These are phyloP conservation scores for Drosophila algonquin DNA, from an alignment of 2,888 invertebrate genomes.

Conservation along the genomic window DNA sequence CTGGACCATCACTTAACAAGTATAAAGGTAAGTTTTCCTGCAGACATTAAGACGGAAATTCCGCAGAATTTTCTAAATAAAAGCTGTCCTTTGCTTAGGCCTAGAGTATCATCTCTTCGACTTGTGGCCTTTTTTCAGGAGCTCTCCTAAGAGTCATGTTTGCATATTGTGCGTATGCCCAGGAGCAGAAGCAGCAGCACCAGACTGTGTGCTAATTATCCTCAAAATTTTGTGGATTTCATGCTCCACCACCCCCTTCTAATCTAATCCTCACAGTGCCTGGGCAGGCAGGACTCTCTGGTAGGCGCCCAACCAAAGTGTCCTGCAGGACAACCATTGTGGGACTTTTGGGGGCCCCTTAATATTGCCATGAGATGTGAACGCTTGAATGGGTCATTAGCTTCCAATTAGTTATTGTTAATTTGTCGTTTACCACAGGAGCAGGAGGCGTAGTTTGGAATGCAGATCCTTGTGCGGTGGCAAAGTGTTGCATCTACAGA, in stretches of 20 bases:
- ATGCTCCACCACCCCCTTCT: conserved; percentile 3
- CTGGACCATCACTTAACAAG: too few species aligned
- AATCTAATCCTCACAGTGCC: background rate
- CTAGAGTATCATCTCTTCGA: background rate
- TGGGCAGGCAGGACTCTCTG: background rate
- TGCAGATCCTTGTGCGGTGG: conserved; percentile 20
- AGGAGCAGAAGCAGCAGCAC: conserved; percentile 11
- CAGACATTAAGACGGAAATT: background rate
- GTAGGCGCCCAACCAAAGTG: conserved; percentile 56
- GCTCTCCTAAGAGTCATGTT: conserved; percentile 24
- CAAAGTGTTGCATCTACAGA: conserved; percentile 27
- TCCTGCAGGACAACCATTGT: conserved; percentile 13
- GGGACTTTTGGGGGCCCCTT: conserved; percentile 15
- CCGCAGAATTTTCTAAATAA: background rate
- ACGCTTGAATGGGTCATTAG: conserved; percentile 63
- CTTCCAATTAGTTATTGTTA: conserved; percentile 74
- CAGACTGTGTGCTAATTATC: conserved; percentile 64
- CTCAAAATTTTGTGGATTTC: conserved; percentile 45
- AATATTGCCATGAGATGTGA: conserved; percentile 32
- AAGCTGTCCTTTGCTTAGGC: rapidly evolving
- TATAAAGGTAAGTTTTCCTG: background rate
- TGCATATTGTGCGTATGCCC: conserved; percentile 21
- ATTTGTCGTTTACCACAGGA: conserved; percentile 57
- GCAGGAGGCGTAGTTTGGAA: background rate
- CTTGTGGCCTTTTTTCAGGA: background rate